Base-by-base conservation (phyloP, 2,888 invertebrate species). In the Nyleta sp. region DNA sequence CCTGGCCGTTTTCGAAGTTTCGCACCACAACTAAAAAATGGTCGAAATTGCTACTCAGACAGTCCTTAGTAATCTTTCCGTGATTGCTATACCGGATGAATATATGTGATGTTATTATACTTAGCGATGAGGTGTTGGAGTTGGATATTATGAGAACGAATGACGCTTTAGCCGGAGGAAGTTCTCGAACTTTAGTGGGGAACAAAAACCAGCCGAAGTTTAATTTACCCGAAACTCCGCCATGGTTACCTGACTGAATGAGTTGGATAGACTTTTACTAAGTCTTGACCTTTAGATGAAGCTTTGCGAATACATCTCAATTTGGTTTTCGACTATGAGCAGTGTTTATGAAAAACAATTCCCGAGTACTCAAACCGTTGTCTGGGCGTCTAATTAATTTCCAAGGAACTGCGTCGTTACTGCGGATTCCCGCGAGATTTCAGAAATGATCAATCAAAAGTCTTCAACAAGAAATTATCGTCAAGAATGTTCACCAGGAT, bases 121-220 rank as follows among this genome's bases (percentile, higher is more conserved):
- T 68, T 35, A 68, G 48, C 22, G 13, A 35, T 13, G 31, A 59
- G 50, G 68, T 40, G 57, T 50, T 50, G 40, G 28, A 68, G 68
- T 59, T 57, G 18, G 68, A 57, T 55, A 59, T 57, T 57, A 68
- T 59, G 68, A 68, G 57, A 59, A 68, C 50, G 57, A 59, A 68
- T 59, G 68, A 48, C 50, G 38, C 57, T 18, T 59, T 46, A 15
- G 40, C 31, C 20, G 28, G 22, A 18, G 31, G 13, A 59, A 57
- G 44, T 68, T 68, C 13, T 7, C n/a, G 31, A 68, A 57, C 28
- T 68, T 70, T 59, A 13, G 18, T 2, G 17, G 13, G 18, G 52
- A 70, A 70, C 59, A 70, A 70, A 70, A 70, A 70, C 48, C 42
- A 52, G 57, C 33, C 11, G 18, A 60, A 70, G 70, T 70, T 70